Evolutionary conservation across 1,140 invertebrate species (phyloP).

Genomic region (Nasonia giraulti): DNA sequence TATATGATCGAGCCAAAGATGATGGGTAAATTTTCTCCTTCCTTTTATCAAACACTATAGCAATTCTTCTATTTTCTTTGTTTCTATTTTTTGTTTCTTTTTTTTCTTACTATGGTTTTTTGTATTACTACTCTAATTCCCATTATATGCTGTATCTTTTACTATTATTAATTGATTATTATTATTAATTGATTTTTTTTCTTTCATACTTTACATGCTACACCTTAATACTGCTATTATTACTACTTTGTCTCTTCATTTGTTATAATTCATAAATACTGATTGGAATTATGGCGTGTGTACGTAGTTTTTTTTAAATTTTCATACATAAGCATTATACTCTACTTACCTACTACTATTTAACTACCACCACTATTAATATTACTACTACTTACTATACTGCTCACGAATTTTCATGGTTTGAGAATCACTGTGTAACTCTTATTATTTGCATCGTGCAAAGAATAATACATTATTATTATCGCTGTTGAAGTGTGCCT

Average conservation of each 20-base stretch:
- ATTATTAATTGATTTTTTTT: background rate
- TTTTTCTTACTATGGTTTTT: conserved; percentile 32
- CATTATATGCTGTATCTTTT: background rate
- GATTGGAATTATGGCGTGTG: conserved; percentile 19
- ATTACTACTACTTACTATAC: background rate
- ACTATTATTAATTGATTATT: background rate
- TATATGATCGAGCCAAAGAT: conserved; percentile 54
- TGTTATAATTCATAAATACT: conserved; percentile 5
- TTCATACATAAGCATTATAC: conserved; percentile 11
- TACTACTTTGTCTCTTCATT: conserved; percentile 17
- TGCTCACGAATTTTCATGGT: conserved; percentile 23
- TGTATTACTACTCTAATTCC: conserved; percentile 9
- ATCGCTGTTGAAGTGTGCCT: conserved; percentile 18
- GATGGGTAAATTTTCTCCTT: conserved; percentile 48
- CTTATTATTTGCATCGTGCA: conserved; percentile 15
- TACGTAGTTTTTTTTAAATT: background rate
- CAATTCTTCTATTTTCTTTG: conserved; percentile 25
- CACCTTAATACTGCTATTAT: background rate
- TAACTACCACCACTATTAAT: no score
- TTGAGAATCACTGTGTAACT: conserved; percentile 8
- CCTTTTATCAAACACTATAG: conserved; percentile 29
- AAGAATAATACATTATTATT: conserved; percentile 1
- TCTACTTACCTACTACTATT: no score
- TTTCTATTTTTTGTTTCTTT: background rate
- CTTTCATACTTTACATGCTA: conserved; percentile 11